Evolutionary conservation across 2,888 invertebrate species (phyloP), one percentile per base, ranked within the genome.

Genomic region (Amblyteles armatorius): DNA sequence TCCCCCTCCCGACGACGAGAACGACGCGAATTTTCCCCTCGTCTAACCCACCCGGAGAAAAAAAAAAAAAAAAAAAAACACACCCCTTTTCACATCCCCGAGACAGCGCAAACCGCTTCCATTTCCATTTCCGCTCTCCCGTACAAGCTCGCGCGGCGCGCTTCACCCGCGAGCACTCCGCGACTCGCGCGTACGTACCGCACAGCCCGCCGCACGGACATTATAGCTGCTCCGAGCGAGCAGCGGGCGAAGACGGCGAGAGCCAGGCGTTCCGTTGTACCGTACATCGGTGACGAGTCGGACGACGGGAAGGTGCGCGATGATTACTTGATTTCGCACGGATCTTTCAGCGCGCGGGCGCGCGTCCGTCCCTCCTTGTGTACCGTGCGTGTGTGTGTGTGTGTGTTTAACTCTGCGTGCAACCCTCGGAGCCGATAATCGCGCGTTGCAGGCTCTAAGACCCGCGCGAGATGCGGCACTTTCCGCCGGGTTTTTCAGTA

Each of bases 181-280:
- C 72, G 33, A 33, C 5, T 63, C 60, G 60, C 29, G 29, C 16
- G 33, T 63, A 63, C 60, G 60, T 52, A 68, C 67, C 57, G 78
- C 78, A 83, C 78, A 83, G 83, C 57, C 71, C 73, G 79, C 73
- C 72, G 72, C 68, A 83, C 68, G 78, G 73, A 40, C 83, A 71
- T 50, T 68, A 26, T 65, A 71, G 71, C 22, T 71, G 26, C 57
- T 26, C 57, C 22, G 22, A n/a, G 29, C 60, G 60, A 16, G 29
- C 7, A 33, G 33, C 60, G 68, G 69, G 74, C 40, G 50, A 22
- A 36, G 40, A 19, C 65, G 55, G 44, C 44, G 44, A 44, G 13
- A 72, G 72, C 79, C 19, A 52, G n/a, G 60, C 60, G 29, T 63
- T 33, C 60, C n/a, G 60, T 16, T 19, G 79, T 60, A 63, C 40